Percentiles rank a stretch among this genome's conserved stretches.
phyloP scores from a whole-genome alignment of 2,888 invertebrate species.

The Lasioglossum calceatum region DNA sequence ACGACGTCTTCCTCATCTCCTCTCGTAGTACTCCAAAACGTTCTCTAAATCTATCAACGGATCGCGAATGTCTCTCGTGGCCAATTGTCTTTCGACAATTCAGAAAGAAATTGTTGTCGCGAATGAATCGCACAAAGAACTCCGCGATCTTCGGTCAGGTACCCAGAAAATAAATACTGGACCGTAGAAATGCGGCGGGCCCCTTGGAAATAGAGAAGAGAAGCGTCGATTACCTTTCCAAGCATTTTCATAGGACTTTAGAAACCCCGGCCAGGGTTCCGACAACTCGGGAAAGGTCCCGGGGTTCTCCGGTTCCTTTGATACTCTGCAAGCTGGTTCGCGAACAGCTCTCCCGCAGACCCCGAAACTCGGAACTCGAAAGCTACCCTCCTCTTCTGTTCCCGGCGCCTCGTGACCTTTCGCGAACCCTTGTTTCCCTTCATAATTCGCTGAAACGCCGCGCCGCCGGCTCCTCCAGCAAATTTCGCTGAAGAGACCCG shows the following conservation, averaged over 20 bases:
- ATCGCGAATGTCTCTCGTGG: background rate
- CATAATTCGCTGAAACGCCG: background rate
- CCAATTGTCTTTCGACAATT: background rate
- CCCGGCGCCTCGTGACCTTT: constrained; percentile 26
- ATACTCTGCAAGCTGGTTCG: background rate
- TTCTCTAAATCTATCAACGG: background rate
- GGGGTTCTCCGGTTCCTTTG: background rate
- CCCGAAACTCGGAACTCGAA: constrained; percentile 38
- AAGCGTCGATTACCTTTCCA: background rate
- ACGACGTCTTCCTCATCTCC: background rate
- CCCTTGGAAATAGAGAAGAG: background rate
- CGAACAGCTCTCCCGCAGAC: background rate
- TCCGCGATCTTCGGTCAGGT: background rate
- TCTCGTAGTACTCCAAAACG: background rate
- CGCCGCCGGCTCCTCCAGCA: background rate
- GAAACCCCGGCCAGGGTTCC: background rate
- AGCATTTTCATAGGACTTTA: background rate
- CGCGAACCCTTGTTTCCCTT: constrained; percentile 4
- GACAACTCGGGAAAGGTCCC: constrained; percentile 17
- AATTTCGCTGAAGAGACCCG: background rate
- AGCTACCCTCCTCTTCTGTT: background rate
- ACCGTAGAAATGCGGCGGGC: background rate
- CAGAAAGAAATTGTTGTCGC: background rate
- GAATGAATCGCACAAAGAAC: background rate
- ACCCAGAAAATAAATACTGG: background rate